Evolutionary conservation across 2,888 invertebrate species (phyloP).

Genomic region (Tupiocoris notatus): DNA sequence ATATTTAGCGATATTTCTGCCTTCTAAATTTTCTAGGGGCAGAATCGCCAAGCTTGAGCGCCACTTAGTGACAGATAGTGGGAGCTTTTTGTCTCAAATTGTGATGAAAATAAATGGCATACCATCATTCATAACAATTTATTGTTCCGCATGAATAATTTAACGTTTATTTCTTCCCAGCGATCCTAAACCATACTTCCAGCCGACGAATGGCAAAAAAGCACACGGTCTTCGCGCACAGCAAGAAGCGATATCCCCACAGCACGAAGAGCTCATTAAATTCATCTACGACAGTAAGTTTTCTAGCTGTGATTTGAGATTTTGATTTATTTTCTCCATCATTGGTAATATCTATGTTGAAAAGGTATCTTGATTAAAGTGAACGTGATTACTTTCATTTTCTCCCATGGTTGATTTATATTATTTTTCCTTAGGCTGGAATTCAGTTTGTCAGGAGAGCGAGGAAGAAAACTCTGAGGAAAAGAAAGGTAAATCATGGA

Average conservation of each 20-base stretch:
- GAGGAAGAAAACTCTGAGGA: conserved; percentile 58
- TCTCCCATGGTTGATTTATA: neutral
- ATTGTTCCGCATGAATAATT: no score
- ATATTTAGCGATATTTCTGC: neutral
- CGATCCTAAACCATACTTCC: conserved; percentile 79
- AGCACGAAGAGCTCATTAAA: conserved; percentile 83
- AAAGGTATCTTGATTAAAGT: neutral
- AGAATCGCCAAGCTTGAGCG: no score
- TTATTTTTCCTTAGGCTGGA: conserved; percentile 62
- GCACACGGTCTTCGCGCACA: conserved; percentile 61
- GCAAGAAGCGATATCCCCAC: conserved; percentile 67
- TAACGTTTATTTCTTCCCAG: conserved; percentile 60
- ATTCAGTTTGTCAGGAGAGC: conserved; percentile 55
- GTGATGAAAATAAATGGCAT: no score
- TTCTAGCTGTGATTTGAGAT: neutral
- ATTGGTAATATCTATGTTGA: conserved; percentile 5
- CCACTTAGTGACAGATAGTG: no score
- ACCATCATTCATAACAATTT: neutral
- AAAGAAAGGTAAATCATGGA: conserved; percentile 57
- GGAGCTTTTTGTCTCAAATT: no score
- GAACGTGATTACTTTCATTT: neutral
- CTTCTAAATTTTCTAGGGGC: neutral
- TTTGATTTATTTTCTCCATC: neutral
- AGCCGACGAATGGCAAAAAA: conserved; percentile 65
- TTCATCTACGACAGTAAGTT: conserved; percentile 82